Conservation (phyloP, 2,888 invertebrate genomes). For the Tetropium fuscum region DNA sequence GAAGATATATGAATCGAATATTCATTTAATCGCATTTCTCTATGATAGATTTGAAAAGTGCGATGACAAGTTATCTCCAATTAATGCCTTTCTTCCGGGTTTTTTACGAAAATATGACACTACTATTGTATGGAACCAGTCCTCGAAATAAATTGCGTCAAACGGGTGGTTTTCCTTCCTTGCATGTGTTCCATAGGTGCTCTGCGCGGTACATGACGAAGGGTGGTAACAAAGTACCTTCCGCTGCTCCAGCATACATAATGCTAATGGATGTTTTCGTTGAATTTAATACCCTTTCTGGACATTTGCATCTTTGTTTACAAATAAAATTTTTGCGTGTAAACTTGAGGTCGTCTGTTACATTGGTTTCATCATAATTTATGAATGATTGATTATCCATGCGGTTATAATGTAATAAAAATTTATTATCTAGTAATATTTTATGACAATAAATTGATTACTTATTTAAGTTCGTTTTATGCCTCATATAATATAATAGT, state of each 20-base stretch:
- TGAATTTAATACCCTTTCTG: constrained; percentile 31
- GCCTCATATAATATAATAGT: no score
- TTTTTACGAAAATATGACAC: constrained; percentile 12
- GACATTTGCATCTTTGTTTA: constrained; percentile 28
- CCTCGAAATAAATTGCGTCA: constrained; percentile 54
- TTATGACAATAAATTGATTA: no score
- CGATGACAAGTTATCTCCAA: not conserved
- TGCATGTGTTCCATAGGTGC: constrained; percentile 55
- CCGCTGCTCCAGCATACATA: constrained; percentile 44
- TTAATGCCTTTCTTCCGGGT: not conserved
- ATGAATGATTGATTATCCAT: no score
- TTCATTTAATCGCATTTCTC: not conserved
- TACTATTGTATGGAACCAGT: constrained; percentile 50
- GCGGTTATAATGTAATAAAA: no score
- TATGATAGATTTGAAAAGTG: not conserved
- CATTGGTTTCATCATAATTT: constrained; percentile 37
- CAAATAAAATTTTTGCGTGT: constrained; percentile 30
- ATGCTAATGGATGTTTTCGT: constrained; percentile 32
- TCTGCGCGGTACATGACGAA: constrained; percentile 61
- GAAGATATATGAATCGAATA: not conserved
- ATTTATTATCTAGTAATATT: no score
- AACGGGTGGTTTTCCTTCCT: constrained; percentile 59
- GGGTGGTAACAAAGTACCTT: constrained; percentile 56
- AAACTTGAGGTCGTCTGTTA: constrained; percentile 32
- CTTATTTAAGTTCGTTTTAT: no score